Base-by-base conservation (phyloP, 2,113 vertebrate genomes). In the Collichthys lucidus region DNA sequence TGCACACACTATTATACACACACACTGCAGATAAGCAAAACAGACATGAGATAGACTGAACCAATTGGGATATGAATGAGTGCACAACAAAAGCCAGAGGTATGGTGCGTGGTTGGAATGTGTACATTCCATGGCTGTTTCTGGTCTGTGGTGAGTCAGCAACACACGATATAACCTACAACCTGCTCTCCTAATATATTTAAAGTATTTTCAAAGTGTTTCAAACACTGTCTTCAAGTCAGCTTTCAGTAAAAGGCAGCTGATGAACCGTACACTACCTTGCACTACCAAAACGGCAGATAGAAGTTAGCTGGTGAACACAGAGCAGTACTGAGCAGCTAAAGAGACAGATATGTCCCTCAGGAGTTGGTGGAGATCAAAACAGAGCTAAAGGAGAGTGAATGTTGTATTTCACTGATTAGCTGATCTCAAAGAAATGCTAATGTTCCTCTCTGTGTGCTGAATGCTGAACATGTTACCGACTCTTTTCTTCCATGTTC, bases 71-170 rank as follows among this genome's bases (percentile, higher is more conserved):
- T 47, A 73, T 20, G 56, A 60, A 31, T 73, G 44, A 62, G 66
- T 44, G 24, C 49, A 59, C 47, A 70, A 62, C 56, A 31, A 79
- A 79, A 62, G 67, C 46, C 46, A 69, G 31, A 68, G 46, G 24
- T 61, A 29, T 15, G n/a, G 49, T 50, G 42, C 49, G 35, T 47
- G 11, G 53, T 15, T 59, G 20, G 49, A 8, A 40, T 52, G 6
- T 61, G 40, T 20, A 5, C 55, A 59, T 56, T 26, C 53, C 68
- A 19, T 7, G 22, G 19, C 26, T 60, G 35, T 68, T 67, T 59
- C 31, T 6, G 12, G 66, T 82, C 85, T 60, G 73, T 77, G 82
- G 72, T 88, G 87, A 89, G 86, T 87, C 84, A 82, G 85, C 89
- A 31, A 35, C 26, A 60, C 57, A 35, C 3, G 2, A 2, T 9